Conservation (phyloP, 1,140 invertebrate genomes). For the Brachionus koreanus region DNA sequence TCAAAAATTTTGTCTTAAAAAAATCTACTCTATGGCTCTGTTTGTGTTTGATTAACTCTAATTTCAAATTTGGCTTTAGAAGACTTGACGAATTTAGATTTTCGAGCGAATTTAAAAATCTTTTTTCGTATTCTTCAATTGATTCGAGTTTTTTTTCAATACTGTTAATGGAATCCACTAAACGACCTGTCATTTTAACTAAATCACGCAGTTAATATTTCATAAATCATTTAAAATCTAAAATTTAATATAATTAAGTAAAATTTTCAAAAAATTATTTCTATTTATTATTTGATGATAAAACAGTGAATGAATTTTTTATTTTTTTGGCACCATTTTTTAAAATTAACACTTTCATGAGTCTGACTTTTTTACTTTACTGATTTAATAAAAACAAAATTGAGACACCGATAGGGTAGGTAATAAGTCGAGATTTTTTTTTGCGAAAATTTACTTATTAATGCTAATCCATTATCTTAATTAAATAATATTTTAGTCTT, state of each 20-base stretch:
- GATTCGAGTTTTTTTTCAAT: slow-evolving; percentile 6
- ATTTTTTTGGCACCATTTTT: background rate
- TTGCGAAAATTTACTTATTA: too few relatives aligned
- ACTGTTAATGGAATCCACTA: background rate
- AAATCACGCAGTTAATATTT: background rate
- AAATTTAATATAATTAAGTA: background rate
- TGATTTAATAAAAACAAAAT: too few relatives aligned
- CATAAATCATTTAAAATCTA: background rate
- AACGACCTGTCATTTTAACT: background rate
- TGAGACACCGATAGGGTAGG: too few relatives aligned
- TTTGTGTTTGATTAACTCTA: background rate
- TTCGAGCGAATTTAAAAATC: slow-evolving; percentile 21
- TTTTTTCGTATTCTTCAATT: slow-evolving; percentile 11
- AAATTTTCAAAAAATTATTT: background rate
- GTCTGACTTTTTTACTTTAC: too few relatives aligned
- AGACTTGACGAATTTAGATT: slow-evolving; percentile 23
- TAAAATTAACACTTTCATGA: too few relatives aligned
- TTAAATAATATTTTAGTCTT: background rate
- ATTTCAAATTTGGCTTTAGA: slow-evolving; percentile 14
- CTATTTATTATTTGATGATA: background rate
- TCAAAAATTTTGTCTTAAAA: background rate
- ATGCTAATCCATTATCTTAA: background rate
- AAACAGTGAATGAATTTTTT: background rate
- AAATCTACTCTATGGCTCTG: background rate
- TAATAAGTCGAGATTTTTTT: too few relatives aligned